phyloP scores from a whole-genome alignment of 2,113 vertebrate species.

The Hippocampus abdominalis region DNA sequence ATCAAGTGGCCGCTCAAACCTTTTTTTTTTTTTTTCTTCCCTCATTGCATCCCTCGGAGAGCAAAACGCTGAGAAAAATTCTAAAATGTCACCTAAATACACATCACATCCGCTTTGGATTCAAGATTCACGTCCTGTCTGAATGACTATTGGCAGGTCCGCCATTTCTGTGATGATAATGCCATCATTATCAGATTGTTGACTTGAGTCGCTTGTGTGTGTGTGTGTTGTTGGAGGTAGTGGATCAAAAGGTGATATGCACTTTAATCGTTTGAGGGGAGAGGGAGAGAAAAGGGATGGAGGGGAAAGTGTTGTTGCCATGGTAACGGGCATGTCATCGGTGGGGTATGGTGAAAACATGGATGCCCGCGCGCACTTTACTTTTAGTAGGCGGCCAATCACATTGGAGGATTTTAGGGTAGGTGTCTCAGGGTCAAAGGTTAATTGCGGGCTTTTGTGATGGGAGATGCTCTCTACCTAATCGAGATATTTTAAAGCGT shows the following conservation, averaged over 20 bases:
- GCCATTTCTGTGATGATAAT: not conserved
- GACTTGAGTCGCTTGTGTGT: slow-evolving; percentile 2
- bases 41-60: not conserved
- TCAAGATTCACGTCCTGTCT: no score
- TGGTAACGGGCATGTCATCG: slow-evolving; percentile 45
- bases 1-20: not conserved
- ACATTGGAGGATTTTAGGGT: not conserved
- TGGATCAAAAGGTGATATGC: not conserved
- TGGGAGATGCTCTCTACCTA: not conserved
- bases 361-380: not conserved
- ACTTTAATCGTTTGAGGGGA: slow-evolving; percentile 34
- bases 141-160: not conserved
- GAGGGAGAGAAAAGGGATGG: slow-evolving; percentile 21
- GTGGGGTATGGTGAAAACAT: slow-evolving; percentile 19
- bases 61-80: slow-evolving; percentile 8
- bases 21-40: not conserved
- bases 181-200: slow-evolving; percentile 3
- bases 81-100: no score
- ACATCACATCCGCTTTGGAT: no score
- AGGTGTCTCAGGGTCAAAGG: slow-evolving; percentile 7
- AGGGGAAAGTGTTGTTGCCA: slow-evolving; percentile 48
- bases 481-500: not conserved
- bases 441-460: slow-evolving; percentile 3
- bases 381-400: not conserved
- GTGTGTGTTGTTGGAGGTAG: not conserved